A percentile compares a stretch with the other conserved stretches of the same genome.
Conservation (phyloP, 2,797 vertebrate species). For the Eidolon dupreanum region DNA sequence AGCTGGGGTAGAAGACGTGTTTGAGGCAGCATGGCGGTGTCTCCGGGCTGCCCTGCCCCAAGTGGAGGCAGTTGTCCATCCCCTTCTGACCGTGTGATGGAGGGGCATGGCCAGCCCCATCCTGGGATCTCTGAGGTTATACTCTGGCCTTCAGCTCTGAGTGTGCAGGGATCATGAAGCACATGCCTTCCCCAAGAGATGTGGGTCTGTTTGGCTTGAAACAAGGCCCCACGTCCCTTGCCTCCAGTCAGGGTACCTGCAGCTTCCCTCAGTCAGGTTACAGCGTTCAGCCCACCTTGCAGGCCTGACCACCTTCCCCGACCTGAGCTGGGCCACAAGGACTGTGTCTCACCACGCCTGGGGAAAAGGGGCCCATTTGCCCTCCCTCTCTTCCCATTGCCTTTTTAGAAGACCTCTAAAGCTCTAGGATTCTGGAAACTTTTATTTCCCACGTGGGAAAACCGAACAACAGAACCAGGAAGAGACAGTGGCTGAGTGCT, state of each 20-base stretch:
- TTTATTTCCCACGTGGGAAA: background rate
- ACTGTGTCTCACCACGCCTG: background rate
- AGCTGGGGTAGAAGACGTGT: background rate
- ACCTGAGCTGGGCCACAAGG: background rate
- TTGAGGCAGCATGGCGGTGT: background rate
- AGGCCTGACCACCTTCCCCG: background rate
- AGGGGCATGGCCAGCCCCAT: background rate
- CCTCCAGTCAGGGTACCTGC: background rate
- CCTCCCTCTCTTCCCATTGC: background rate
- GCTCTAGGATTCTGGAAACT: background rate
- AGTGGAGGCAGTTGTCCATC: background rate
- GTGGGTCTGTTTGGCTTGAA: too few species aligned
- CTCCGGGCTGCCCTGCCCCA: background rate
- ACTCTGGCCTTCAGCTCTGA: background rate
- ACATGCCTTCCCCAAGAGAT: background rate
- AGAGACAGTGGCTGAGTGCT: background rate
- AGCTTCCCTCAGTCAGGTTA: background rate
- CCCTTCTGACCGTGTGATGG: background rate
- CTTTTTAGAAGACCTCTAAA: background rate
- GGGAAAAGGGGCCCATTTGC: background rate
- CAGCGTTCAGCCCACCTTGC: rapidly evolving
- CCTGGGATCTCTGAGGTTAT: rapidly evolving
- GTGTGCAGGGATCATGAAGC: background rate
- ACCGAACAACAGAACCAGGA: background rate
- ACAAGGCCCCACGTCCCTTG: background rate